Evolutionary conservation across 2,113 vertebrate genomes (phyloP), one percentile per base, ranked within the genome.

Genomic region (Chionomys nivalis): DNA sequence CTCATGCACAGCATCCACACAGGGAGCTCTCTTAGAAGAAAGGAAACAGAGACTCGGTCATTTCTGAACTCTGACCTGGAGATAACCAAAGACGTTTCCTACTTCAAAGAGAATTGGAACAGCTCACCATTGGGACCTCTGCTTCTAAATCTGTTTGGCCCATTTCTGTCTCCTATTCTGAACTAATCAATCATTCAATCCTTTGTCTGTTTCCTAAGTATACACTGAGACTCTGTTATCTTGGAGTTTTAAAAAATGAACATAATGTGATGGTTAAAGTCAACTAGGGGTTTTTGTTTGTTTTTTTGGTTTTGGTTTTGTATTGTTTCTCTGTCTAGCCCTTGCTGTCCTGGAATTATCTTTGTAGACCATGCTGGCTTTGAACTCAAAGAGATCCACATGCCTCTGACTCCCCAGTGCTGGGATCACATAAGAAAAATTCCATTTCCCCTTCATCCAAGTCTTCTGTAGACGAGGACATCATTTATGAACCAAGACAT

Each of bases 401-500:
- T 72, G 16, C 70, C 36, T n/a, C 36, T 72, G 70, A 9, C 36
- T 72, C 36, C 16, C 31, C 26, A 65, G 63, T 65, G 9, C 58
- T 61, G 6, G 63, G 26, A 65, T 61, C 9, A 65, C 39, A 39
- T 75, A 21, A 21, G 21, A 44, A 65, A 85, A 16, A 28, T 44
- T 85, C 24, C 65, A 13, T 31, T 65, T 63, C 58, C 5, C 26
- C 44, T 31, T 44, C 7, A n/a, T 63, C 24, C 63, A 65, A 65
- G 26, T 44, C 39, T 19, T 19, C 13, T 65, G 7, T 31, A 26
- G 21, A 36, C 1, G 4, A 39, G 10, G 2, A 0, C 10, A 19
- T 72, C 8, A 31, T 42, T 87, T 49, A 28, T 88, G 17, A 31
- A 81, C 0, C 23, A 33, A 4, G 10, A 39, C 0, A 0, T 12